Evolutionary conservation across 2,797 vertebrate genomes (phyloP).

Genomic region (Dromococcyx pavoninus): DNA sequence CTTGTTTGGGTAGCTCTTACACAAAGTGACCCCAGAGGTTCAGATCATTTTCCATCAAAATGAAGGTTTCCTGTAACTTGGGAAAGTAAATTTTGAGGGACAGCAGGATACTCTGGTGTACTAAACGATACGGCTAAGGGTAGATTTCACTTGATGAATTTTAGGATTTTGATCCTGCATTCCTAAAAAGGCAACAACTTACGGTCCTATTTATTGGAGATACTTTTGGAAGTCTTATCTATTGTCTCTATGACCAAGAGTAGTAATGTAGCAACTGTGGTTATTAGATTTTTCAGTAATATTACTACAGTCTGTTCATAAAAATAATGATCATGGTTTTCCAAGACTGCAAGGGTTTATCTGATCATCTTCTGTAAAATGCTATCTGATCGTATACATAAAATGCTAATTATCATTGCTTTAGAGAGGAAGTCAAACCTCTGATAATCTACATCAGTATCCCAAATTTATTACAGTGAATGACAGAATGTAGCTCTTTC

Average conservation of each 20-base stretch:
- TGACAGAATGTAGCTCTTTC: not conserved
- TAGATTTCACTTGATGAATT: not conserved
- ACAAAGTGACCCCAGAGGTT: not conserved
- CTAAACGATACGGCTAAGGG: not conserved
- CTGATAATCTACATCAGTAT: not conserved
- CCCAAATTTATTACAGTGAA: not conserved
- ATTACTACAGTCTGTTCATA: not conserved
- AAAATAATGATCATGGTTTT: not conserved
- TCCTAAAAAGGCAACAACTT: not conserved
- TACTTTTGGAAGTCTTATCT: not conserved
- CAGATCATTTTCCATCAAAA: not conserved
- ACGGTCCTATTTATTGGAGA: not conserved
- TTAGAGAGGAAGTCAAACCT: not conserved
- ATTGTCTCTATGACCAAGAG: not conserved
- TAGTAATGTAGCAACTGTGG: not conserved
- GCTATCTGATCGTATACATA: not conserved
- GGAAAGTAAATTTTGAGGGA: not conserved
- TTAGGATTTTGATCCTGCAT: not conserved
- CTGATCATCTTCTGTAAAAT: not conserved
- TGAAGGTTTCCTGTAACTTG: not conserved
- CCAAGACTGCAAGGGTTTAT: not conserved
- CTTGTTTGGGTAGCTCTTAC: not conserved
- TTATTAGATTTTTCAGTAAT: not conserved
- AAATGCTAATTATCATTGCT: not conserved
- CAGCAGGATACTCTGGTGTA: not conserved